Conservation (phyloP, 2,888 invertebrate genomes). For the Drosophila diplacantha region DNA sequence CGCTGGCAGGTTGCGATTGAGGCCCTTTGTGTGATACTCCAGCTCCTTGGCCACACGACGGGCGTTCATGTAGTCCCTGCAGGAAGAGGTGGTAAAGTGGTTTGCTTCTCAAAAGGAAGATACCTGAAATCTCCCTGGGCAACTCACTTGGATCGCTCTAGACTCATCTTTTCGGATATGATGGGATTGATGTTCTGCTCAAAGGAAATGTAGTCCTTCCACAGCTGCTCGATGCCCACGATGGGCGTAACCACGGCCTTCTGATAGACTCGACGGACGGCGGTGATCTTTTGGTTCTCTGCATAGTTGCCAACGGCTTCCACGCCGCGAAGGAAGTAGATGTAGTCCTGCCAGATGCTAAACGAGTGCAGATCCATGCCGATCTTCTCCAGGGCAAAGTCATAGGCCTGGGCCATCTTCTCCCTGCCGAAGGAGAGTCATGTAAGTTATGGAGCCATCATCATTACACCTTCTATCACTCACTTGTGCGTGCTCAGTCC, state of each 20-base stretch:
- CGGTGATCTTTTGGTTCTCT: constrained; percentile 99
- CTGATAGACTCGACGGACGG: constrained; percentile 97
- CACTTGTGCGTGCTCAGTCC: constrained; percentile 95
- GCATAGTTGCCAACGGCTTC: constrained; percentile 99
- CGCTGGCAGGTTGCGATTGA: constrained; percentile 96
- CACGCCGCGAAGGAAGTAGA: constrained; percentile 95
- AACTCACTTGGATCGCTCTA: constrained; percentile 86
- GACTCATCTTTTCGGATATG: constrained; percentile 97
- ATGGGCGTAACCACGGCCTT: constrained; percentile 97
- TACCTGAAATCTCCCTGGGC: rapidly evolving
- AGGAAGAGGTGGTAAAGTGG: too few species aligned
- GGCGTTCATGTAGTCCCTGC: constrained; percentile 97
- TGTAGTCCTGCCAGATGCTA: constrained; percentile 98
- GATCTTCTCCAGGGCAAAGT: constrained; percentile 99
- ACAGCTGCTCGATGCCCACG: constrained; percentile 96
- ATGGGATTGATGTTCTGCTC: constrained; percentile 91
- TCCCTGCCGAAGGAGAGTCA: constrained; percentile 82
- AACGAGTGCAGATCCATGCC: constrained; percentile 99
- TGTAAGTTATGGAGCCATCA: neutral
- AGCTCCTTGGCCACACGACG: constrained; percentile 96
- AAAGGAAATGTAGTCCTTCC: constrained; percentile 98
- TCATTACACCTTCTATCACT: constrained; percentile 74
- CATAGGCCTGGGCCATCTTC: constrained; percentile 99
- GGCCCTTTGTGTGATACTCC: constrained; percentile 94
- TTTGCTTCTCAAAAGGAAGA: neutral